Conservation (phyloP, 2,888 invertebrate species). For the Dromius quadrimaculatus region DNA sequence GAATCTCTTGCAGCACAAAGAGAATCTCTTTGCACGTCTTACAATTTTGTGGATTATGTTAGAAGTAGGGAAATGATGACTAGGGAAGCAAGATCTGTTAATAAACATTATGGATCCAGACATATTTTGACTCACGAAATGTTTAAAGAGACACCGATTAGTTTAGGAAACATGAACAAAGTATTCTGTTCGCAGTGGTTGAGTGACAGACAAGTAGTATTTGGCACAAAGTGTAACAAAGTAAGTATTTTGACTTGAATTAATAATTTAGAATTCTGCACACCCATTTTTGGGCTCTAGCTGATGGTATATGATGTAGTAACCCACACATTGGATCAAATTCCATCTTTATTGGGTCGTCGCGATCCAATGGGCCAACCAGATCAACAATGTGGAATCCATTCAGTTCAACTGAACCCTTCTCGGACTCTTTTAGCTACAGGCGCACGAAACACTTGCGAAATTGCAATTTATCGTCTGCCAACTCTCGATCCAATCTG, state of each 20-base stretch:
- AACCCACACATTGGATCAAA: conserved; percentile 87
- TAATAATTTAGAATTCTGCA: too few relatives aligned
- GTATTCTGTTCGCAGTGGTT: conserved; percentile 97
- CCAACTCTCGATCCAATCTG: conserved; percentile 96
- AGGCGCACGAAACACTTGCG: conserved; percentile 91
- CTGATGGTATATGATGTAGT: conserved; percentile 93
- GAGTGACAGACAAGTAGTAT: conserved; percentile 93
- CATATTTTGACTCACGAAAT: conserved; percentile 92
- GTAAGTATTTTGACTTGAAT: conserved; percentile 65
- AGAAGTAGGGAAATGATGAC: conserved; percentile 81
- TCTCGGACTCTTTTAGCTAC: conserved; percentile 91
- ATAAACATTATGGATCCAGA: conserved; percentile 84
- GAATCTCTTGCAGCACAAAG: conserved; percentile 81
- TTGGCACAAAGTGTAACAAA: conserved; percentile 98
- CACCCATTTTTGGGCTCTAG: too few relatives aligned
- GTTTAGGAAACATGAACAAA: conserved; percentile 88
- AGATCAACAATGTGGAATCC: conserved; percentile 88
- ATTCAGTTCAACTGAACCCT: conserved; percentile 94
- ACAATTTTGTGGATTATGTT: conserved; percentile 88
- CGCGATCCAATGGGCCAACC: conserved; percentile 70
- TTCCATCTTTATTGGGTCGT: conserved; percentile 84
- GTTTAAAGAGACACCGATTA: conserved; percentile 86
- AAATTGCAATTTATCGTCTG: conserved; percentile 89
- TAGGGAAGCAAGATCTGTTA: conserved; percentile 78
- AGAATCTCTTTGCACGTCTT: conserved; percentile 81